Evolutionary conservation across 2,113 vertebrate genomes (phyloP).

Genomic region (Oreochromis tanganicae): DNA sequence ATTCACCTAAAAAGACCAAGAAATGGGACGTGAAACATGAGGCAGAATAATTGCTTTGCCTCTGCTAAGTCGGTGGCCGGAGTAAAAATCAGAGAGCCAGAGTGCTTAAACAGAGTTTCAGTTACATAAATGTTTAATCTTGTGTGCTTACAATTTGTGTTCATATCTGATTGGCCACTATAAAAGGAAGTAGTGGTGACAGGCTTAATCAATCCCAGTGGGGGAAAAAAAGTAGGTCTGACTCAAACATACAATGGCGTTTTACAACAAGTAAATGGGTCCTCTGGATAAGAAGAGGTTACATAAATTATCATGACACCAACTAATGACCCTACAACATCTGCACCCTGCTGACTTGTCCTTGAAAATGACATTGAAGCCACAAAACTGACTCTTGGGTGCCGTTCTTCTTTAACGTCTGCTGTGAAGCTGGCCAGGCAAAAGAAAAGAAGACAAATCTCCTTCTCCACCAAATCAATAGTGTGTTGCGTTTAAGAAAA

Average conservation of each 20-base stretch:
- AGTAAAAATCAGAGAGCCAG: background rate
- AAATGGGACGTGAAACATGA: conserved; percentile 33
- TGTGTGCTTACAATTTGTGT: conserved; percentile 19
- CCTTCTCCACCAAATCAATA: background rate
- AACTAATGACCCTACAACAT: background rate
- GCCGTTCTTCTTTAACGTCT: background rate
- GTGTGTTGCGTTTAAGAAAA: background rate
- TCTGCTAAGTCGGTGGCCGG: background rate
- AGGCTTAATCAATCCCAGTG: background rate
- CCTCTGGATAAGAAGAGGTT: background rate
- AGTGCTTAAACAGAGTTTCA: conserved; percentile 4
- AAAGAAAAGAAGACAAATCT: background rate
- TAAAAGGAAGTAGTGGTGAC: background rate
- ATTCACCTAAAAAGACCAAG: conserved; percentile 26
- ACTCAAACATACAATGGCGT: background rate
- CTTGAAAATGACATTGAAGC: conserved; percentile 3
- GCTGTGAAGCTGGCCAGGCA: background rate
- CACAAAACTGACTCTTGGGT: background rate
- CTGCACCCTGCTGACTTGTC: background rate
- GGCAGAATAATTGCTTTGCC: background rate
- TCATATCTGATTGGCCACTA: background rate
- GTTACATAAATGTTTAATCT: conserved; percentile 56
- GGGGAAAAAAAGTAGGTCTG: background rate
- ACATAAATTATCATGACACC: background rate
- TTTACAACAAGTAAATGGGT: background rate